Conservation (phyloP, 2,888 invertebrate genomes). For the Limnephilus rhombicus region DNA sequence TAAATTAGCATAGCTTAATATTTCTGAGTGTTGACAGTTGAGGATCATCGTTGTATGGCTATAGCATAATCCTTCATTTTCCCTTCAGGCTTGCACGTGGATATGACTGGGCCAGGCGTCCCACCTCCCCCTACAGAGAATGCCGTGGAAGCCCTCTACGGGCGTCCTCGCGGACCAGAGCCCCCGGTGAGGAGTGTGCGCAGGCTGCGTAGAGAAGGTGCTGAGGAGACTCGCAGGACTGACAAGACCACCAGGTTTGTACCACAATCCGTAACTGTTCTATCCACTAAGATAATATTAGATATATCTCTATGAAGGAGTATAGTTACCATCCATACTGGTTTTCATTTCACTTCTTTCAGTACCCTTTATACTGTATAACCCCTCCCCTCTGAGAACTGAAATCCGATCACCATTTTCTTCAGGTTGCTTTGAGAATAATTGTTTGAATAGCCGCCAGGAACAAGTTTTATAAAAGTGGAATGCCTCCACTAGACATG, state of each 20-base stretch:
- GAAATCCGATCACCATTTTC: neutral
- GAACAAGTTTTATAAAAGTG: no score
- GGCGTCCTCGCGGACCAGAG: constrained; percentile 70
- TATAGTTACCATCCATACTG: no score
- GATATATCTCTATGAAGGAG: no score
- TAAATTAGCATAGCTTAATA: neutral
- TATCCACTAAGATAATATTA: no score
- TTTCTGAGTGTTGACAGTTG: neutral
- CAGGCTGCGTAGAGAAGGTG: constrained; percentile 73
- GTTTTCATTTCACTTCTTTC: no score
- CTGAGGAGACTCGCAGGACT: constrained; percentile 72
- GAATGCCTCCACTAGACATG: no score
- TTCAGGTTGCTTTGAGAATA: neutral
- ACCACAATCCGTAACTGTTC: neutral
- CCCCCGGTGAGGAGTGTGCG: constrained; percentile 75
- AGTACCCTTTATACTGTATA: no score
- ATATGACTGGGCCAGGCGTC: constrained; percentile 32
- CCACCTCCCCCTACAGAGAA: constrained; percentile 44
- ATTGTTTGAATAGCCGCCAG: neutral
- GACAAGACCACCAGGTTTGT: constrained; percentile 59
- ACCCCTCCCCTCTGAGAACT: neutral
- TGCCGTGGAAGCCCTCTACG: constrained; percentile 9
- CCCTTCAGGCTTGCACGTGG: constrained; percentile 7
- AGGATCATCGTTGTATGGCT: neutral
- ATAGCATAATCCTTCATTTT: neutral